Evolutionary conservation across 2,888 invertebrate species (phyloP).

Genomic region (Drosophila meridionalis): DNA sequence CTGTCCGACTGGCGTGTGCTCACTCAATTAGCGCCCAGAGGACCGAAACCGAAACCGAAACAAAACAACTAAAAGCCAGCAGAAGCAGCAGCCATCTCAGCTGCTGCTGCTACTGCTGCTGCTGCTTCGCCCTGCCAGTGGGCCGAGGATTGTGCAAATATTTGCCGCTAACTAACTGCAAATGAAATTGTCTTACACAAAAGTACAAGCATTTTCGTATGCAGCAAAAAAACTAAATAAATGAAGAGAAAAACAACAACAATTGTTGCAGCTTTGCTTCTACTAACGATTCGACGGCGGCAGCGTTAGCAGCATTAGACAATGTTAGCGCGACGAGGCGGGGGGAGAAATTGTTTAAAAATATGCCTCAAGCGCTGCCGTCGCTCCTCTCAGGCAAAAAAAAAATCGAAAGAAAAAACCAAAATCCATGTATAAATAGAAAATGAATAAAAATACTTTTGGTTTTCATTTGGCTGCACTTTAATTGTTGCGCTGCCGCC

Average conservation of each 20-base stretch:
- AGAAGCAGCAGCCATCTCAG: constrained; percentile 18
- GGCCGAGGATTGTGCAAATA: constrained; percentile 75
- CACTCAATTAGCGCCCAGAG: constrained; percentile 79
- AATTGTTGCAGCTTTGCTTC: constrained; percentile 46
- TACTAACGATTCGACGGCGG: constrained; percentile 4
- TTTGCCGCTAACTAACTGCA: constrained; percentile 70
- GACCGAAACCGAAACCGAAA: constrained; percentile 73
- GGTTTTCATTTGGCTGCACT: constrained; percentile 64
- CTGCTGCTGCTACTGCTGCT: constrained; percentile 20
- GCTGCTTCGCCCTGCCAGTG: constrained; percentile 37
- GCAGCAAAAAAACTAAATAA: constrained; percentile 9
- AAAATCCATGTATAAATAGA: constrained; percentile 48
- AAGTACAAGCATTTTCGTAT: constrained; percentile 34
- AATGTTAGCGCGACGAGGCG: constrained; percentile 4
- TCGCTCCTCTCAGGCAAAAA: constrained; percentile 23
- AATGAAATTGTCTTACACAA: constrained; percentile 72
- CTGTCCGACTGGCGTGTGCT: constrained; percentile 70
- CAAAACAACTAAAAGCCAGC: constrained; percentile 44
- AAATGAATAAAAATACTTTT: constrained; percentile 65
- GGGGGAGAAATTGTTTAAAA: constrained; percentile 50
- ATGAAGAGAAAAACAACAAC: constrained; percentile 8
- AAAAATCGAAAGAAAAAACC: constrained; percentile 27
- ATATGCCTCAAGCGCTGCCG: constrained; percentile 46
- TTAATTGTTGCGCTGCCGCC: constrained; percentile 31
- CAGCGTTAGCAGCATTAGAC: neutral